Evolutionary conservation across 2,888 invertebrate genomes (phyloP).

Genomic region (Pyrocoelia pectoralis): DNA sequence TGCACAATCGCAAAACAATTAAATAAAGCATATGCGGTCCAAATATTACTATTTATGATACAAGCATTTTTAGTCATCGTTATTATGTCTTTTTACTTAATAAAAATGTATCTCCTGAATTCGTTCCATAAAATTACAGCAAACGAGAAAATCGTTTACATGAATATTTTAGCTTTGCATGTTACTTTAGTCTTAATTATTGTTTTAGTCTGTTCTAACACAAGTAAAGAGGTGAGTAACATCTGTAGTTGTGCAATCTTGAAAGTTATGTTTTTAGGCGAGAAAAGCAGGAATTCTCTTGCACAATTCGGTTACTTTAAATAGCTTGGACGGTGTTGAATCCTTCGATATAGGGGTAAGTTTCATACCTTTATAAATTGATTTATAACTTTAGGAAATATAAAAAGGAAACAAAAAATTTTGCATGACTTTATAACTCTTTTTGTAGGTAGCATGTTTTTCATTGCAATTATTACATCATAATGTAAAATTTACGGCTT

Average conservation of each 20-base stretch:
- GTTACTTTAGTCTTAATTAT: not conserved
- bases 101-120: slow-evolving; percentile 3
- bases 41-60: slow-evolving; percentile 17
- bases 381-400: no score
- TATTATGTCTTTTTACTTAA: slow-evolving; percentile 13
- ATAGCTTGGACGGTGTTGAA: not conserved
- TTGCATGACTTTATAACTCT: no score
- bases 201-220: slow-evolving; percentile 17
- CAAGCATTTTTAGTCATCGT: slow-evolving; percentile 13
- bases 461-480: slow-evolving; percentile 22
- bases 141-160: not conserved
- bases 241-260: not conserved
- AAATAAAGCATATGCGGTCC: slow-evolving; percentile 13
- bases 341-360: slow-evolving; percentile 20
- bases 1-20: slow-evolving; percentile 12
- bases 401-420: no score
- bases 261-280: slow-evolving; percentile 17
- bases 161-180: not conserved
- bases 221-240: slow-evolving; percentile 15
- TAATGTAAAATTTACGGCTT: slow-evolving; percentile 22
- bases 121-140: not conserved
- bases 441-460: slow-evolving; percentile 18
- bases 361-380: no score
- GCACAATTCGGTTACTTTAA: slow-evolving; percentile 4
- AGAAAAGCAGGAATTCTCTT: slow-evolving; percentile 13